Conservation (phyloP, 2,888 invertebrate genomes). For the Amaurobius ferox region DNA sequence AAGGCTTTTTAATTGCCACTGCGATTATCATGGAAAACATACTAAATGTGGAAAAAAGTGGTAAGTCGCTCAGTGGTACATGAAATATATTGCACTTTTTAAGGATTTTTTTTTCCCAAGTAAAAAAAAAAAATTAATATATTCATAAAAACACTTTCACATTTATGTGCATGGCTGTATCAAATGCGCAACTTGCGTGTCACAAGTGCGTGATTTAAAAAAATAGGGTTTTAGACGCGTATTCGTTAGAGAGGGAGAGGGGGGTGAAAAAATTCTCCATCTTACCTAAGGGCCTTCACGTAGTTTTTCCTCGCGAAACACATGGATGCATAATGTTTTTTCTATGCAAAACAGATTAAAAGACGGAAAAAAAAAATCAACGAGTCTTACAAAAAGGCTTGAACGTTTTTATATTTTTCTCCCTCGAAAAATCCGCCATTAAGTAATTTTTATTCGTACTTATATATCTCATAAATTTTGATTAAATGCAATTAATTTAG, state of each 20-base stretch:
- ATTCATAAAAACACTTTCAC: constrained; percentile 53
- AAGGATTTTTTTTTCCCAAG: not conserved
- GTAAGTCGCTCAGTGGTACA: not conserved
- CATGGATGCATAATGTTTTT: constrained; percentile 59
- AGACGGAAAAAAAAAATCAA: constrained; percentile 16
- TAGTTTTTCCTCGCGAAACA: constrained; percentile 35
- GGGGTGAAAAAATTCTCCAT: not conserved
- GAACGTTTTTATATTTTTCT: constrained; percentile 27
- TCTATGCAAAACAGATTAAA: constrained; percentile 51
- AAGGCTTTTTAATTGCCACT: not conserved
- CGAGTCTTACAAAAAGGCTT: constrained; percentile 6
- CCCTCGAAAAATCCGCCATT: constrained; percentile 53
- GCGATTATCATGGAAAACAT: not conserved
- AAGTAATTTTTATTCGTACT: constrained; percentile 68
- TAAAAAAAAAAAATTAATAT: constrained; percentile 16
- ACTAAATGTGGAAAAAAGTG: not conserved
- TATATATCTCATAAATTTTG: constrained; percentile 70
- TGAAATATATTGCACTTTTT: not conserved
- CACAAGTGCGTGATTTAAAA: constrained; percentile 16
- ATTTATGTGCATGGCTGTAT: constrained; percentile 13
- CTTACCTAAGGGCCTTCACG: constrained; percentile 28
- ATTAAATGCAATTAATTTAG: constrained; percentile 71
- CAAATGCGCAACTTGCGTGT: constrained; percentile 57
- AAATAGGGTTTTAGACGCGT: not conserved
- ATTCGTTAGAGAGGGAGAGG: not conserved